These are phyloP conservation scores for Drosophila erecta DNA, from an alignment of 1,140 invertebrate species.

Conservation along the genomic window DNA sequence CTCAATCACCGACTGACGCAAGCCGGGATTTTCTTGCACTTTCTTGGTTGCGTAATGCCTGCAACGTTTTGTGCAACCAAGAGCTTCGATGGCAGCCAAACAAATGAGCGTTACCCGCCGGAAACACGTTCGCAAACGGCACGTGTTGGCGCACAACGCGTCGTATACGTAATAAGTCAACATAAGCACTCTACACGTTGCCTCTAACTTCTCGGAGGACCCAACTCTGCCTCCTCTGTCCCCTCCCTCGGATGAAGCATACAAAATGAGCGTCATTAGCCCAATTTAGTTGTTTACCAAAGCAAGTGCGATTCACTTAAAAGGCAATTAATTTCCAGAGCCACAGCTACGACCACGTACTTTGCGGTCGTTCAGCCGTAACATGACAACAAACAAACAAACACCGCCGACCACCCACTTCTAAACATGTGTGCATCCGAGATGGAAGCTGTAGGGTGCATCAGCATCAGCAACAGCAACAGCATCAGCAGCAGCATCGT, in stretches of 20 bases:
- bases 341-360: slow-evolving; percentile 75
- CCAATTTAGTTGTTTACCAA: slow-evolving; percentile 84
- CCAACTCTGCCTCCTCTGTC: not conserved
- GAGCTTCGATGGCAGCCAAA: slow-evolving; percentile 57
- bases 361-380: slow-evolving; percentile 82
- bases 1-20: slow-evolving; percentile 15
- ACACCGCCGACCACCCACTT: slow-evolving; percentile 1
- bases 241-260: slow-evolving; percentile 43
- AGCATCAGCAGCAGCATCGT: slow-evolving; percentile 44
- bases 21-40: not conserved
- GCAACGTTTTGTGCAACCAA: slow-evolving; percentile 11
- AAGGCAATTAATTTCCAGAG: slow-evolving; percentile 84
- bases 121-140: slow-evolving; percentile 25
- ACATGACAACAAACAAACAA: slow-evolving; percentile 78
- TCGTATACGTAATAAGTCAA: slow-evolving; percentile 81
- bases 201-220: slow-evolving; percentile 34
- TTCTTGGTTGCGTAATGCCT: slow-evolving; percentile 14
- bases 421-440: slow-evolving; percentile 32
- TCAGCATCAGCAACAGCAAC: slow-evolving; percentile 36
- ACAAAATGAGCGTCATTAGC: slow-evolving; percentile 84
- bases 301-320: slow-evolving; percentile 84
- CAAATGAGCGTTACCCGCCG: slow-evolving; percentile 44
- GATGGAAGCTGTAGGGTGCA: slow-evolving; percentile 28
- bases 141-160: slow-evolving; percentile 66
- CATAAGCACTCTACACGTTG: slow-evolving; percentile 65